Base-by-base conservation (phyloP, 2,888 invertebrate genomes). In the Acanthosepion lycidas region DNA sequence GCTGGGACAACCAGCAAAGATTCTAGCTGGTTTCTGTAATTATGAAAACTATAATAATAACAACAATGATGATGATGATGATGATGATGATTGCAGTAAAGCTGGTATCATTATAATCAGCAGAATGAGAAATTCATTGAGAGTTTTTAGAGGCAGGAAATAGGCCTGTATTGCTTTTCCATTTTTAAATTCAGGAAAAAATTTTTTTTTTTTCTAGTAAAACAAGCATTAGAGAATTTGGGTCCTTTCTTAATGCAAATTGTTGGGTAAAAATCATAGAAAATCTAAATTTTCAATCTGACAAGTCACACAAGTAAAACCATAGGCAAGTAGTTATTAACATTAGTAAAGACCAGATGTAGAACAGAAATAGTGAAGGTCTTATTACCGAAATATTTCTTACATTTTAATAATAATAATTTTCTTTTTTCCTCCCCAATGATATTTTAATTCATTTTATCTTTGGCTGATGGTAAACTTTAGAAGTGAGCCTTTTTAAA, bases 21-120 rank as follows among this genome's bases (percentile, higher is more conserved):
- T 78, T 78, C 78, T 78, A 78, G 78, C 78, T 78, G 78, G 78
- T 78, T 78, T 78, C 78, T n/a, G n/a, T 78, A 78, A 78, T 78
- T 33, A 78, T 78, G 1, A 78, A 33, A 33, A 78, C 8, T 33
- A 78, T 33, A 78, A 78, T 6, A 78, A n/a, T 15, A 78, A n/a
- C 78, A 33, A 78, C 33, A 12, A 78, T 78, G 78, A 78, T 78
- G 78, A 78, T 15, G 33, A 33, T 33, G 33, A 33, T 33, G 33
- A 33, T 33, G 33, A 33, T 33, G 33, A 33, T 78, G 15, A 33
- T 78, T n/a, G 12, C 78, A 78, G n/a, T 33, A 78, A 78, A 18
- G 78, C n/a, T 78, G 78, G 78, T 78, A 33, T 78, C n/a, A 78
- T 78, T 78, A 78, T 78, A 12, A 78, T 78, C 78, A 78, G n/a